A percentile compares a stretch with the other conserved stretches of the same genome.
These are phyloP conservation scores for Brachionus angularis DNA, from an alignment of 1,140 invertebrate genomes.

Conservation along the genomic window DNA sequence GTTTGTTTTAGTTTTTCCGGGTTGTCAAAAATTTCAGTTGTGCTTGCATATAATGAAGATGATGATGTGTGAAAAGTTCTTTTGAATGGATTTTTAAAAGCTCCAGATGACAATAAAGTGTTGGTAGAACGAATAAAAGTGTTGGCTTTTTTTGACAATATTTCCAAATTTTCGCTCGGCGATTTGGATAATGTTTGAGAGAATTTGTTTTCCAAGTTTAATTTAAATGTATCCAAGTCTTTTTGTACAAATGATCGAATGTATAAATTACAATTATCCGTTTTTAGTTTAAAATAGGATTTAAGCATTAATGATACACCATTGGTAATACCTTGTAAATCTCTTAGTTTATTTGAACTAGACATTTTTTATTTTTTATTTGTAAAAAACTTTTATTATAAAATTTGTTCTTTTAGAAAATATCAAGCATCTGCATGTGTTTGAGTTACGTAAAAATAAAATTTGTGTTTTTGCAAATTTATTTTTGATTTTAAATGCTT, in stretches of 20 bases:
- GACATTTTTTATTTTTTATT: neutral
- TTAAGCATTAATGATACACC: neutral
- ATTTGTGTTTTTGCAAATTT: no score
- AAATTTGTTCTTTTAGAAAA: neutral
- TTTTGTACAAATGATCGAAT: conserved; percentile 32
- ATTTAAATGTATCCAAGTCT: conserved; percentile 24
- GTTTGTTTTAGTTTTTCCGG: neutral
- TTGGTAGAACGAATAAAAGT: conserved; percentile 2
- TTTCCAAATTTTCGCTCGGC: neutral
- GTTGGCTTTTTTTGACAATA: neutral
- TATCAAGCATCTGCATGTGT: neutral
- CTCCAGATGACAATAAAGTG: conserved; percentile 2
- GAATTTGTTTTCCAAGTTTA: neutral
- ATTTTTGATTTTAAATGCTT: no score
- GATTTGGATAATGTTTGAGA: neutral
- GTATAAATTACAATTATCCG: conserved; percentile 1
- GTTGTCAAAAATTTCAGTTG: conserved; percentile 6
- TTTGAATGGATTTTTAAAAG: neutral
- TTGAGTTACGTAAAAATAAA: neutral
- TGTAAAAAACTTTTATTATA: neutral
- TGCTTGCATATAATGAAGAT: neutral
- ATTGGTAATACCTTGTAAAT: conserved; percentile 31
- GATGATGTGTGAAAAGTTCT: neutral
- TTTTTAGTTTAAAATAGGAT: neutral
- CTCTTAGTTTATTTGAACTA: neutral